A percentile compares a stretch with the other conserved stretches of the same genome.
Evolutionary conservation across 2,888 invertebrate genomes (phyloP).

Genomic region (Lasioglossum calceatum): DNA sequence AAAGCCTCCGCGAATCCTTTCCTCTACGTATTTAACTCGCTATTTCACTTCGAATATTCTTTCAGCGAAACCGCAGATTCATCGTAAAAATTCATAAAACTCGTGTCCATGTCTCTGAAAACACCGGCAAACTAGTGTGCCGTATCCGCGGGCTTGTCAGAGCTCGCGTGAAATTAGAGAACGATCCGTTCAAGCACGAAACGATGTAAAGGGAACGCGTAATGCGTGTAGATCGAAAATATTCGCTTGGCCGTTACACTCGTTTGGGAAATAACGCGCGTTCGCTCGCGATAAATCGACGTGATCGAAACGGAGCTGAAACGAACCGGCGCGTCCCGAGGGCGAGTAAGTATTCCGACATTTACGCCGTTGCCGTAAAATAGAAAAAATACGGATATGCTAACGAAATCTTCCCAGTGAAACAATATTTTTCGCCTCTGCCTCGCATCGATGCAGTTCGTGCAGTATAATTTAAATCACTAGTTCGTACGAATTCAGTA

Average conservation of each 20-base stretch:
- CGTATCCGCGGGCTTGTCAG: background rate
- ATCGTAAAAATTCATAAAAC: conserved; percentile 30
- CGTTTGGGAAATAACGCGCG: conserved; percentile 37
- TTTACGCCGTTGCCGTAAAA: background rate
- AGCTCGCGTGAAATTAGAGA: conserved; percentile 47
- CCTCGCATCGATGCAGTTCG: background rate
- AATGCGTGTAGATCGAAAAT: conserved; percentile 48
- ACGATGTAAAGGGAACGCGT: conserved; percentile 52
- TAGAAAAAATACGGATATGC: background rate
- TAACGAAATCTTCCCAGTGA: background rate
- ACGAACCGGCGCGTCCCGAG: background rate
- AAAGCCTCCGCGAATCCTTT: background rate
- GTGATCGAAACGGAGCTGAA: conserved; percentile 45
- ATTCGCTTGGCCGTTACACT: conserved; percentile 11
- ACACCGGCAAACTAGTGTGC: conserved; percentile 11
- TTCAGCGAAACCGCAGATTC: background rate
- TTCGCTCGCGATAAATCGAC: conserved; percentile 47
- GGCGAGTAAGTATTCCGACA: conserved; percentile 14
- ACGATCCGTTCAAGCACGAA: conserved; percentile 30
- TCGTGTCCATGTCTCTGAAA: background rate
- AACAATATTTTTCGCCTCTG: background rate
- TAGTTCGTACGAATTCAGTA: background rate
- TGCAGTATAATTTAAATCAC: background rate
- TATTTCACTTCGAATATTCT: background rate
- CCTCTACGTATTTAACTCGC: background rate